Base-by-base conservation (phyloP, 2,113 vertebrate genomes). In the Peromyscus polionotus region DNA sequence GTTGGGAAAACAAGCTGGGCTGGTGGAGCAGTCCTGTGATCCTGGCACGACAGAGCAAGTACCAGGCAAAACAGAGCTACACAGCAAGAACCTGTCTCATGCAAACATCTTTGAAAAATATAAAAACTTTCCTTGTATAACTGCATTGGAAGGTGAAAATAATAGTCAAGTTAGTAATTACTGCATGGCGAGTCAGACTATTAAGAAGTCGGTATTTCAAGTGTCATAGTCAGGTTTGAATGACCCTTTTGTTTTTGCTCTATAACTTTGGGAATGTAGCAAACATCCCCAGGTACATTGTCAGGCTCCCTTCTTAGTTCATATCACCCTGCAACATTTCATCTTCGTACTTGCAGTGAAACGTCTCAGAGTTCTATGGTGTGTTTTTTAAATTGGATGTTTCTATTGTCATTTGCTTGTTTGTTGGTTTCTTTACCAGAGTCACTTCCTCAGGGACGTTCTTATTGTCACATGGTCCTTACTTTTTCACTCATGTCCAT, bases 171-270 rank as follows among this genome's bases (percentile, higher is more conserved):
- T 22, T 48, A 57, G 26, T 87, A 42, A 93, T 70, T 90, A 89
- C 36, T 87, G 26, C n/a, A 22, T 24, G 22, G 28, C 73, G 39
- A 89, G 79, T 93, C 57, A 75, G 39, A 95, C 83, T 36, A 19
- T 83, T 77, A 39, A 80, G 91, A 94, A n/a, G 39, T 9, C 42
- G 19, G 80, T 13, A 87, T 81, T 86, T 90, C 42, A 87, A 87
- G 24, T 77, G 36, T 80, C 73, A 68, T n/a, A 61, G 61, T 20
- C 90, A 73, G 54, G 28, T 63, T 92, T 88, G 76, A 91, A 84
- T 6, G 85, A 4, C 22, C 14, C 70, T 75, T 79, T 48, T 70
- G 4, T 54, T 94, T 26, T 75, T 63, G 4, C 83, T 39, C 2
- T n/a, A 1, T 68, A 67, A 57, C 54, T 88, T 68, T 48, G 48